Evolutionary conservation across 2,888 invertebrate genomes (phyloP).

Genomic region (Thumatha senex): DNA sequence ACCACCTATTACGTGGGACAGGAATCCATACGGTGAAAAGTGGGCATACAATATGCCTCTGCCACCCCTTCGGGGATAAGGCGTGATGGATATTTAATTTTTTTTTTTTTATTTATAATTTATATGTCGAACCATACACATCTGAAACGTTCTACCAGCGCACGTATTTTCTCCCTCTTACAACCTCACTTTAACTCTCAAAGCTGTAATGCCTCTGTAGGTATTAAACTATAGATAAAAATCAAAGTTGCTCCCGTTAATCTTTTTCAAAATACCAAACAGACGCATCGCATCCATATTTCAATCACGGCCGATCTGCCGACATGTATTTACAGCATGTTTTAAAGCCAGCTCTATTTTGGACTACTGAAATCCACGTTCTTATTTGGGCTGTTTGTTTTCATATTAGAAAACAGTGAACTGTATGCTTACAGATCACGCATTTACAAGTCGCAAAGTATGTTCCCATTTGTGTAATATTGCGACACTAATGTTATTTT

Average conservation of each 20-base stretch:
- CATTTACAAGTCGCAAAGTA: conserved; percentile 16
- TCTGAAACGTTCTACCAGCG: no score
- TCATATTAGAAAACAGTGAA: conserved; percentile 61
- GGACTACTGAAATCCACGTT: conserved; percentile 57
- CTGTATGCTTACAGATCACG: conserved; percentile 32
- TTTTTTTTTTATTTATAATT: no score
- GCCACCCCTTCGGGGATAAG: no score
- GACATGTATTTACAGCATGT: conserved; percentile 69
- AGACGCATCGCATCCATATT: conserved; percentile 66
- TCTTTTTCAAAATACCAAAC: conserved; percentile 49
- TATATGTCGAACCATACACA: no score
- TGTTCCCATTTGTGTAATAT: background rate
- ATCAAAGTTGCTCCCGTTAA: conserved; percentile 17
- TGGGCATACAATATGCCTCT: no score
- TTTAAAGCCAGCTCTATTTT: conserved; percentile 65
- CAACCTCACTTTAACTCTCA: background rate
- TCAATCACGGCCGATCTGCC: conserved; percentile 63
- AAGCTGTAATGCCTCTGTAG: conserved; percentile 8
- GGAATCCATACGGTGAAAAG: no score
- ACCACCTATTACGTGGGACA: no score
- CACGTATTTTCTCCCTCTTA: no score
- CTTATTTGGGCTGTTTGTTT: conserved; percentile 68
- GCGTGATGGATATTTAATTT: no score
- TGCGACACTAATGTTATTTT: background rate
- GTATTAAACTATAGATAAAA: conserved; percentile 12